Evolutionary conservation across 37 sponge, comb jelly and placozoan species (phyloP), one percentile per base, ranked within the genome.

Genomic region (Ianthella basta): DNA sequence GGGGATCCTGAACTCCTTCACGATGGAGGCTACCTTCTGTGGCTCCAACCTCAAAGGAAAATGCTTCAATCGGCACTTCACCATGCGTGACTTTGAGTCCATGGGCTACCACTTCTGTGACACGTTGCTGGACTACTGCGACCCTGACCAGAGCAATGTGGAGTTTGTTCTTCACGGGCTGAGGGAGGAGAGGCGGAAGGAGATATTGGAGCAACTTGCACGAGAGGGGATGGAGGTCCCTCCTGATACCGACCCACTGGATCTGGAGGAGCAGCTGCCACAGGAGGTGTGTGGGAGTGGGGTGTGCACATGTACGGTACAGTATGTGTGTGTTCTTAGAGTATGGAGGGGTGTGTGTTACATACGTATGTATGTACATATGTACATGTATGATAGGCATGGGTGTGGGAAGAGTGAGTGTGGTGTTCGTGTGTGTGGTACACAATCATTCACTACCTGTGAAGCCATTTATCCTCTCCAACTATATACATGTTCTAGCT

Each of bases 21-120:
- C 99, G 0, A 91, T 96, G 91, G 99, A 99, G 88, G 91, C 96
- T 29, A 93, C 96, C 74, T 97, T 92, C 89, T 97, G 95, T 77
- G 97, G 97, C 24, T 88, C 93, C 25, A 83, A 19, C 0, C 82
- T 91, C 73, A 50, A 75, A 50, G 94, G 94, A 13, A 84, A 79
- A 65, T 82, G 61, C 60, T 30, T 37, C 0, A 82, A 80, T 54
- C 59, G 55, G 72, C 97, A 96, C 79, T 99, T 99, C 88, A 79
- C 86, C 33, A 83, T 83, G 35, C 15, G 34, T 40, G 97, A 99
- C 87, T 73, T 99, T 78, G 99, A 99, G 70, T 56, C 50, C 20
- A 95, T 99, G 92, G 99, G 99, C 33, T 84, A 91, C 75, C 94
- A 92, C 72, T 85, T 99, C 72, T 99, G 99, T 82, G 99, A 99